These are phyloP conservation scores for Calyptomena viridis DNA, from an alignment of 2,113 vertebrate species.

Conservation along the genomic window DNA sequence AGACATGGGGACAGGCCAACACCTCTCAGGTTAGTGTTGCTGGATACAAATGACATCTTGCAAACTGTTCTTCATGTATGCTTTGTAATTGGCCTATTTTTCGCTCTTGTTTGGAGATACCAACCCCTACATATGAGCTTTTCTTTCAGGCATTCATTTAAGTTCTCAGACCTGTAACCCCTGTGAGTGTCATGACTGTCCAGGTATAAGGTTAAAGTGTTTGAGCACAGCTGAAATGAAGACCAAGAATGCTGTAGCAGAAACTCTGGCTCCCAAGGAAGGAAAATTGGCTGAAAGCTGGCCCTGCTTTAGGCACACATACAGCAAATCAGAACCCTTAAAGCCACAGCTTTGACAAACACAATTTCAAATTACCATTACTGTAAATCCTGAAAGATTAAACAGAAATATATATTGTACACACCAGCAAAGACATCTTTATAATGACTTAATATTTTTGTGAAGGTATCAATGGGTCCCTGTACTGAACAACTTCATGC, in stretches of 20 bases:
- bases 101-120: not conserved
- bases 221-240: not conserved
- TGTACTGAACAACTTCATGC: not conserved
- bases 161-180: not conserved
- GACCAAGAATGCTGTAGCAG: not conserved
- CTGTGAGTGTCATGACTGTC: no score
- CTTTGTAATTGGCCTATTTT: not conserved
- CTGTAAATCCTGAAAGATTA: not conserved
- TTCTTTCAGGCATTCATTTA: not conserved
- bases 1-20: not conserved
- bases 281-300: not conserved
- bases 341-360: not conserved
- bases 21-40: not conserved
- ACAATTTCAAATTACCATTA: not conserved
- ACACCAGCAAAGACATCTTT: not conserved
- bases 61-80: not conserved
- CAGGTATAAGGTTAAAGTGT: not conserved
- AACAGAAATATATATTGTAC: not conserved
- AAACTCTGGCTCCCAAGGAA: not conserved
- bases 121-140: not conserved
- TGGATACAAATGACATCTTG: rapidly evolving
- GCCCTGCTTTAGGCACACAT: not conserved
- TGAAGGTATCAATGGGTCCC: not conserved
- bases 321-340: not conserved
- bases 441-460: not conserved